Evolutionary conservation across 1,140 invertebrate genomes (phyloP).

Genomic region (Carcinoscorpius rotundicauda): DNA sequence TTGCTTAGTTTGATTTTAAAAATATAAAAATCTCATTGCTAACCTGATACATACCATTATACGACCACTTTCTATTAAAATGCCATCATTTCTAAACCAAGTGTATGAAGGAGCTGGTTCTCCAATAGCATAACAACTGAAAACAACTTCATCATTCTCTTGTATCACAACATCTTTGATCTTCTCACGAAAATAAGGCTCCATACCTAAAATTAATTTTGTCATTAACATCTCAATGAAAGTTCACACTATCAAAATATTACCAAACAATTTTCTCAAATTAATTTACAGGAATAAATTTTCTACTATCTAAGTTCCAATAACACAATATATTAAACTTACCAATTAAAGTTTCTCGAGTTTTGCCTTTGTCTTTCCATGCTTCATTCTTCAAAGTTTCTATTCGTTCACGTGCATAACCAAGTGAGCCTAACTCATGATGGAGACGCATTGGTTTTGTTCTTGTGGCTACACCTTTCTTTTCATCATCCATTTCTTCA

Average conservation of each 20-base stretch:
- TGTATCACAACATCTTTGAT: conserved; percentile 50
- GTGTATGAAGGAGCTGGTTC: conserved; percentile 80
- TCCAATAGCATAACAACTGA: conserved; percentile 65
- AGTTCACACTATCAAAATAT: no score
- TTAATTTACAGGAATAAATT: neutral
- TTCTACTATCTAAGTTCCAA: no score
- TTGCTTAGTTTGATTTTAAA: conserved; percentile 57
- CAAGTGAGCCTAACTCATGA: conserved; percentile 52
- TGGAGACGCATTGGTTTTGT: conserved; percentile 42
- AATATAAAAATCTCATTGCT: conserved; percentile 49
- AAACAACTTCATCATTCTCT: conserved; percentile 34
- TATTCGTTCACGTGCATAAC: conserved; percentile 25
- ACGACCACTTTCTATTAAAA: conserved; percentile 61
- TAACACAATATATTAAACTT: neutral
- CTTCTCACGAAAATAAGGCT: conserved; percentile 41
- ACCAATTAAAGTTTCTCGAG: conserved; percentile 18
- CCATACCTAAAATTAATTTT: conserved; percentile 8
- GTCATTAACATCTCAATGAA: neutral
- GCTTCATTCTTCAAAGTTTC: conserved; percentile 22
- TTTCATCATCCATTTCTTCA: conserved; percentile 86
- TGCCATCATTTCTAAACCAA: conserved; percentile 88
- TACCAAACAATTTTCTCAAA: neutral
- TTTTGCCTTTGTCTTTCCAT: conserved; percentile 20
- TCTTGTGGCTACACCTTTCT: conserved; percentile 53
- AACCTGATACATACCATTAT: conserved; percentile 39